A percentile compares a stretch with the other conserved stretches of the same genome.
phyloP scores from a whole-genome alignment of 2,888 invertebrate genomes.

The Netelia melanura region DNA sequence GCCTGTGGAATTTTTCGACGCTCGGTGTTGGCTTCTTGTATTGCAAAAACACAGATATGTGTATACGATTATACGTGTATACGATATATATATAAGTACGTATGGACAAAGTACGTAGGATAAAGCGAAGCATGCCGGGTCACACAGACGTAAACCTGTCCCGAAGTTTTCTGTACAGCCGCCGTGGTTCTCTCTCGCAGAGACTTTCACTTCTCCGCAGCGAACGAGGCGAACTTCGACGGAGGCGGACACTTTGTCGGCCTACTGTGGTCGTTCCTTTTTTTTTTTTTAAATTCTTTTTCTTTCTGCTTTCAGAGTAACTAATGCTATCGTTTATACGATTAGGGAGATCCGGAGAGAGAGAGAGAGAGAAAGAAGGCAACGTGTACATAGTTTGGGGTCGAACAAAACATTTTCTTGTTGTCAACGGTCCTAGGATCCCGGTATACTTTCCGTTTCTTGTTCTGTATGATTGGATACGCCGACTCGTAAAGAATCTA shows the following conservation, averaged over 20 bases:
- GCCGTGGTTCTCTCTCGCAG: neutral
- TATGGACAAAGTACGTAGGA: neutral
- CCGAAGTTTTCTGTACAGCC: slow-evolving; percentile 49
- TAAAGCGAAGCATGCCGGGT: slow-evolving; percentile 34
- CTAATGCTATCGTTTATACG: slow-evolving; percentile 30
- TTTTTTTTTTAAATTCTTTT: slow-evolving; percentile 18
- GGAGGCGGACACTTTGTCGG: slow-evolving; percentile 68
- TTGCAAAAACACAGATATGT: neutral
- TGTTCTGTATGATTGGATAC: slow-evolving; percentile 29
- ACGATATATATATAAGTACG: neutral
- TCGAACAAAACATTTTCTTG: no score
- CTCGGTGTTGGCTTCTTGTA: slow-evolving; percentile 29
- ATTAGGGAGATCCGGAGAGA: slow-evolving; percentile 3
- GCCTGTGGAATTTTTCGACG: slow-evolving; percentile 33
- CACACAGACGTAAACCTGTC: slow-evolving; percentile 65
- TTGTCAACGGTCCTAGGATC: no score
- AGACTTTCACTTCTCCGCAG: slow-evolving; percentile 67
- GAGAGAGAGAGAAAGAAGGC: slow-evolving; percentile 6
- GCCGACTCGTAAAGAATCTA: slow-evolving; percentile 57
- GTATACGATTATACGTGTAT: neutral
- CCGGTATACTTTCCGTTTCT: no score
- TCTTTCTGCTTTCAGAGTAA: slow-evolving; percentile 38
- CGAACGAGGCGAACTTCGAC: slow-evolving; percentile 65
- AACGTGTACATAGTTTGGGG: neutral
- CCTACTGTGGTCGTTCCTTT: slow-evolving; percentile 33